phyloP scores from a whole-genome alignment of 2,113 vertebrate species.

The Myrmophylax atrothorax region DNA sequence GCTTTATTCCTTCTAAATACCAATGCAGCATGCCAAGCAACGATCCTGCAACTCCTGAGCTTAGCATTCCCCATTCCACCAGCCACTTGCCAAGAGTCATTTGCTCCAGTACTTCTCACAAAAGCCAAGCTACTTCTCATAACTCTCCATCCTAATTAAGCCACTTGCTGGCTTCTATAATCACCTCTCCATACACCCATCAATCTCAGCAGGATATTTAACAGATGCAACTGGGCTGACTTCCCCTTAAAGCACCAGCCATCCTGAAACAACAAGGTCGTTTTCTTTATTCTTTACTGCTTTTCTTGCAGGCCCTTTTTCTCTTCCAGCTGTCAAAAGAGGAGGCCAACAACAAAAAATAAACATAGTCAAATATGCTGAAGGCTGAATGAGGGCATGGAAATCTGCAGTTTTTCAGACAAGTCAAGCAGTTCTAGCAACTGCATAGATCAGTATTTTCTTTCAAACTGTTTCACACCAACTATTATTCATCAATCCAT shows the following conservation, averaged over 20 bases:
- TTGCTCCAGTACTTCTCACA: conserved; percentile 22
- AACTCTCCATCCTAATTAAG: conserved; percentile 57
- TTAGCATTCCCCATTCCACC: neutral
- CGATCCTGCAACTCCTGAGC: neutral
- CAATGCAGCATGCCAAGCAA: neutral
- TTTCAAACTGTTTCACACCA: neutral
- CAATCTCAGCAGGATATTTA: conserved; percentile 45
- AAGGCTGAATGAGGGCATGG: neutral
- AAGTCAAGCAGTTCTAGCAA: neutral
- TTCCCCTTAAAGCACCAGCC: conserved; percentile 18
- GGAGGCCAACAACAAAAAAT: neutral
- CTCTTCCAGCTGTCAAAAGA: neutral
- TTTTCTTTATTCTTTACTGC: neutral
- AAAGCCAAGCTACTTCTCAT: conserved; percentile 52
- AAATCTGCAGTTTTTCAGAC: neutral
- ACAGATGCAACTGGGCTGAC: neutral
- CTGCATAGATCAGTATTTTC: neutral
- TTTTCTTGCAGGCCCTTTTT: neutral
- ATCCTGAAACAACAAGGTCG: neutral
- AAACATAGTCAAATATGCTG: neutral
- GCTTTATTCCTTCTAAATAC: neutral
- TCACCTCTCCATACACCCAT: conserved; percentile 42
- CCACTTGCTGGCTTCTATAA: conserved; percentile 51
- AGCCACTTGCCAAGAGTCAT: conserved; percentile 42
- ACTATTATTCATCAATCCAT: neutral